These are phyloP conservation scores for Epinephelus awoara DNA, from an alignment of 2,797 vertebrate genomes.

Conservation along the genomic window DNA sequence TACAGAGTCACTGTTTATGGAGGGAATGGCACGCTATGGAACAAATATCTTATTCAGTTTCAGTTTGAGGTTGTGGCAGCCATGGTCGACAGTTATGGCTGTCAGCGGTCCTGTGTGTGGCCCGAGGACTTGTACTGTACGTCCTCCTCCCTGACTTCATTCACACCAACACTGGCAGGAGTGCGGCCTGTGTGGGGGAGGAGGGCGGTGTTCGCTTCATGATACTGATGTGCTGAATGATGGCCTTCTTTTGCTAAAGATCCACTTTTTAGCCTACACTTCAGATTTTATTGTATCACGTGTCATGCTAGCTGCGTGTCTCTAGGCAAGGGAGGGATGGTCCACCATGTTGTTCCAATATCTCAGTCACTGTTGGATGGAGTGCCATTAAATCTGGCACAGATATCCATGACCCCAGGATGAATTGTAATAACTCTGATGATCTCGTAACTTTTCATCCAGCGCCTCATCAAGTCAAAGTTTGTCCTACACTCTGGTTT, in stretches of 20 bases:
- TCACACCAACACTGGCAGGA: constrained; percentile 18
- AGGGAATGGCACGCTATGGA: constrained; percentile 61
- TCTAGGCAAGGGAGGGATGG: background rate
- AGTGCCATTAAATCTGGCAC: background rate
- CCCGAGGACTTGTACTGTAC: constrained; percentile 50
- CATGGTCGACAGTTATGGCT: constrained; percentile 30
- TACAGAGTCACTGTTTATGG: constrained; percentile 64
- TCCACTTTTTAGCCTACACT: background rate
- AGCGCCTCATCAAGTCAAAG: background rate
- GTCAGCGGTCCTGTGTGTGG: constrained; percentile 48
- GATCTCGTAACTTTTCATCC: background rate
- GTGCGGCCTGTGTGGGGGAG: constrained; percentile 15
- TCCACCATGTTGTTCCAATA: background rate
- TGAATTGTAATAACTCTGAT: no score
- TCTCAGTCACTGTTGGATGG: background rate
- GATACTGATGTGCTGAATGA: background rate
- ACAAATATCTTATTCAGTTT: constrained; percentile 70
- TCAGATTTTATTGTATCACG: background rate
- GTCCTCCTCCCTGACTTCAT: constrained; percentile 46
- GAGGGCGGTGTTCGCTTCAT: constrained; percentile 1
- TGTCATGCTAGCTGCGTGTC: background rate
- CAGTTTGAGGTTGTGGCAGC: constrained; percentile 43
- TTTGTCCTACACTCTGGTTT: background rate
- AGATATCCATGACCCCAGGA: background rate
- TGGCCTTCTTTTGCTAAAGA: background rate